Base-by-base conservation (phyloP, 2,113 vertebrate genomes). In the Zapornia atra region DNA sequence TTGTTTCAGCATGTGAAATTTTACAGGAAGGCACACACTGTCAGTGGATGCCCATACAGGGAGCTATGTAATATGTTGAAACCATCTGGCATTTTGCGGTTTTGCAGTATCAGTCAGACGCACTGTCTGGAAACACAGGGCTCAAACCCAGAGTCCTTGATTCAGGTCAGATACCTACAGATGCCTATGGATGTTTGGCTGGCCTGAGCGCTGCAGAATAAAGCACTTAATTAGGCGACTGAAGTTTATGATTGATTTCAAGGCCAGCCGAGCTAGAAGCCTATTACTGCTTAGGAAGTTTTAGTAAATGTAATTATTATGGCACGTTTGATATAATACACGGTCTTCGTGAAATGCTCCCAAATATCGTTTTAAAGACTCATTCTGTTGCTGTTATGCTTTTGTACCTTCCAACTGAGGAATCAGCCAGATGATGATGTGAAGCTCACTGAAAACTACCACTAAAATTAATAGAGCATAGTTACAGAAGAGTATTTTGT, bases 21-120 rank as follows among this genome's bases (percentile, higher is more conserved):
- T 94, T 95, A 66, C 86, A 80, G 94, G 91, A 89, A 96, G 95
- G 91, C 94, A 70, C 83, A 96, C 89, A 4, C 77, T 89, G 81
- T n/a, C 1, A 15, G 81, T 91, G 83, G 92, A 95, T 95, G 94
- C 95, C 96, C 94, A 91, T 94, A 85, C 86, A 95, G 95, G 70
- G 91, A 96, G 81, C 86, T 94, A 54, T 80, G 88, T 89, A 96
- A 72, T 92, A 89, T 92, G 83, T 59, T 91, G 91, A 94, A 96
- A 94, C 95, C 96, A 97, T 97, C 96, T 97, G 96, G 95, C 96
- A 95, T 94, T 94, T 96, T 82, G 91, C 25, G 57, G 94, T 92
- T 93, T 95, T 94, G 68, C 92, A 89, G 86, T 89, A 96, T 94
- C 96, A 96, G 96, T 91, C 95, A 96, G 96, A 95, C 83, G 1